These are phyloP conservation scores for Colletes latitarsis DNA, from an alignment of 1,140 invertebrate genomes.

Conservation along the genomic window DNA sequence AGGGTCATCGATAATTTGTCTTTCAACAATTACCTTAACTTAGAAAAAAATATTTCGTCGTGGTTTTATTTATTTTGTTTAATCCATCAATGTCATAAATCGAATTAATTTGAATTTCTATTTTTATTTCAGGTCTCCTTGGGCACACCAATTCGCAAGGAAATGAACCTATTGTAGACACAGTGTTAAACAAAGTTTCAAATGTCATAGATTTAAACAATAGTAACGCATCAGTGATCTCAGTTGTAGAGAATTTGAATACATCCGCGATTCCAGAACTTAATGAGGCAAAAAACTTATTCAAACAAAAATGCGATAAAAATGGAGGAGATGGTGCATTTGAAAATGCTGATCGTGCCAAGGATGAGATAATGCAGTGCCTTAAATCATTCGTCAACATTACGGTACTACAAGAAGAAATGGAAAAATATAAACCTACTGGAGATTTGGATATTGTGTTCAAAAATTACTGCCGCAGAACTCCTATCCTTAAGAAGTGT, in stretches of 20 bases:
- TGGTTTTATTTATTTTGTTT: not conserved
- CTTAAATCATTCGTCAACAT: conserved; percentile 80
- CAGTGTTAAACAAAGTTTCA: conserved; percentile 58
- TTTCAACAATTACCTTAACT: not conserved
- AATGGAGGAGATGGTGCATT: conserved; percentile 72
- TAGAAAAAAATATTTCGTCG: not conserved
- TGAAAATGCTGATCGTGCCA: conserved; percentile 70
- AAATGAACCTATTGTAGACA: conserved; percentile 28
- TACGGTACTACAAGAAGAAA: conserved; percentile 82
- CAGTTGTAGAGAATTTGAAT: conserved; percentile 62
- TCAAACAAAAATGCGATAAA: conserved; percentile 79
- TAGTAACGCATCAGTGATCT: conserved; percentile 56
- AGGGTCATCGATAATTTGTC: not conserved
- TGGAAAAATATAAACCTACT: conserved; percentile 82
- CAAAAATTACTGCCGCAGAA: conserved; percentile 86
- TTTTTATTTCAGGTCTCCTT: conserved; percentile 49
- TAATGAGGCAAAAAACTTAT: conserved; percentile 69
- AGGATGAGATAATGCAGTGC: conserved; percentile 75
- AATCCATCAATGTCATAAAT: not conserved
- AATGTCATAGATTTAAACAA: conserved; percentile 52
- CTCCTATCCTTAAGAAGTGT: conserved; percentile 83
- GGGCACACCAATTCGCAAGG: conserved; percentile 31
- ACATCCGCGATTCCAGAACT: conserved; percentile 60
- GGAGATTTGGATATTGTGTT: conserved; percentile 86
- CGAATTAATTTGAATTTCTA: not conserved